Base-by-base conservation (phyloP, 2,888 invertebrate species). In the Tridacna gigas region DNA sequence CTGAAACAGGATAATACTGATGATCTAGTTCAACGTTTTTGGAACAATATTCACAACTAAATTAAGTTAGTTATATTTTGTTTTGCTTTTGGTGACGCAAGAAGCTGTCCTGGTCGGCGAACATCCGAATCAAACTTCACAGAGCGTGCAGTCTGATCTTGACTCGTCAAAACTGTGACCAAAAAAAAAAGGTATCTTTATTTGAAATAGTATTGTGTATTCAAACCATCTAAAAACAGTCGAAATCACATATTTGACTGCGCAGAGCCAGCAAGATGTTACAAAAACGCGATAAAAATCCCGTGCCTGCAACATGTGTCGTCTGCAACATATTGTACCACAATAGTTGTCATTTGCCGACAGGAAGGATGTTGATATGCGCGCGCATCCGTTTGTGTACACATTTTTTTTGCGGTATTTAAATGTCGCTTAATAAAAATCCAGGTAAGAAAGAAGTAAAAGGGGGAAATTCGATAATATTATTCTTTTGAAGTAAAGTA, bases 371-470 rank as follows among this genome's bases (percentile, higher is more conserved):
- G 61, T 25, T n/a, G 26, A 65, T 28, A 48, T 82, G 85, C 85
- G 85, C 73, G 74, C 86, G 83, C 83, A 82, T 73, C 69, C 25
- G 45, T 69, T 71, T 71, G 77, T 78, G 63, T 78, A 78, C 61
- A 77, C 37, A n/a, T 37, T 37, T 37, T 71, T 51, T 28, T n/a
- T 56, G 77, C 45, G 77, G 77, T 47, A 67, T 77, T 77, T 77
- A 77, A 77, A 77, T 51, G 47, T 71, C 71, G 26, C 71, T 71
- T 71, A 71, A 71, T 51, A 22, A 71, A 51, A 51, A 51, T 51
- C 22, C 71, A 71, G 71, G 71, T 48, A 51, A 71, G 51, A 51
- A 18, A 63, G n/a, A 3, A 37, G 37, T 37, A 37, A 63, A 47
- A 48, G 71, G 71, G 69, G 51, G 28, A 47, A 47, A 20, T 13